Percentiles rank a stretch among this genome's conserved stretches.
These are phyloP conservation scores for Chrysomallon squamiferum DNA, from an alignment of 1,140 invertebrate genomes.

Conservation along the genomic window DNA sequence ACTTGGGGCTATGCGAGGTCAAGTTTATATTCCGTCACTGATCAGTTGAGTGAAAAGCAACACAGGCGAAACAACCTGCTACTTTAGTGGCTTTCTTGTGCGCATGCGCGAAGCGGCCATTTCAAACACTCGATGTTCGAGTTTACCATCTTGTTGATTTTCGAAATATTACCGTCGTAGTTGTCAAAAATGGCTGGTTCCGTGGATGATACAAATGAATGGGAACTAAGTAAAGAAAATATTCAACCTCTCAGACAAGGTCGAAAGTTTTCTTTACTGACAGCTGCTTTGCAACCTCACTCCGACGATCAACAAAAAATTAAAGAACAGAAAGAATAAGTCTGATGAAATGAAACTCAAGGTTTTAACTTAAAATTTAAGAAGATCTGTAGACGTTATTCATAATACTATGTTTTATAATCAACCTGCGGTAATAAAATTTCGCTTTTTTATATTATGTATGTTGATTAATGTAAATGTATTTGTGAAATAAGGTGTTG, in stretches of 20 bases:
- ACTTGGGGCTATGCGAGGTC: too few relatives aligned
- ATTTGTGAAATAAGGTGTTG: too few relatives aligned
- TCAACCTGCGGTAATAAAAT: too few relatives aligned
- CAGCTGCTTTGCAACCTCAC: constrained; percentile 46
- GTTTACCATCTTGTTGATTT: neutral
- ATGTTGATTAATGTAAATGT: too few relatives aligned
- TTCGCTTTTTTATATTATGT: too few relatives aligned
- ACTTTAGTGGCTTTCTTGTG: neutral
- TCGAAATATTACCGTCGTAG: neutral
- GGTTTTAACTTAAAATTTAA: too few relatives aligned
- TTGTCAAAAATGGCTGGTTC: neutral
- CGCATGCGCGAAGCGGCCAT: constrained; percentile 7
- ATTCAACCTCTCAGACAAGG: constrained; percentile 87
- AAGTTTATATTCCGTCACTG: too few relatives aligned
- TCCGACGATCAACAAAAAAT: constrained; percentile 21
- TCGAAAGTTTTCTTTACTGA: constrained; percentile 66
- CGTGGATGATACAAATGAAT: constrained; percentile 31
- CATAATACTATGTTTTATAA: too few relatives aligned
- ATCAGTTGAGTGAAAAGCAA: too few relatives aligned
- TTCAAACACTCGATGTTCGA: constrained; percentile 6
- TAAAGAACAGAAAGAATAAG: constrained; percentile 33
- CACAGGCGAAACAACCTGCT: too few relatives aligned
- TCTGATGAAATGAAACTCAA: too few relatives aligned
- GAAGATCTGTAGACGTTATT: too few relatives aligned
- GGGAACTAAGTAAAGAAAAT: constrained; percentile 83